These are phyloP conservation scores for Octopus sinensis DNA, from an alignment of 1,140 invertebrate species.

Conservation along the genomic window DNA sequence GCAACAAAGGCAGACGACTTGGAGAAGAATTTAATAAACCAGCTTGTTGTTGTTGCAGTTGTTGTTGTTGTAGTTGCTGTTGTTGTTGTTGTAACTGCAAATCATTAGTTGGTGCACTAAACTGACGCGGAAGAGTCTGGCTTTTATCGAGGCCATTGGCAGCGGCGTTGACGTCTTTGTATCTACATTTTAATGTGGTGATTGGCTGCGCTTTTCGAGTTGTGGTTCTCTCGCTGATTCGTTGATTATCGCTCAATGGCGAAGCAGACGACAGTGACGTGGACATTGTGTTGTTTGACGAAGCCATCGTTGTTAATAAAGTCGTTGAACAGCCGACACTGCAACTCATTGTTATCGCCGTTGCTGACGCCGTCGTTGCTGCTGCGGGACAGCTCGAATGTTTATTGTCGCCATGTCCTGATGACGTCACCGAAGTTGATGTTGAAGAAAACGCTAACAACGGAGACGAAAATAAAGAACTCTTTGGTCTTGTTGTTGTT, in stretches of 20 bases:
- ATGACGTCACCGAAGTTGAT: background rate
- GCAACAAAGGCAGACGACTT: slow-evolving; percentile 29
- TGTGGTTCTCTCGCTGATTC: background rate
- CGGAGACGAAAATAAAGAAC: background rate
- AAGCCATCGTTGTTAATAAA: background rate
- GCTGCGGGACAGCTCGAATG: background rate
- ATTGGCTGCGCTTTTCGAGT: slow-evolving; percentile 47
- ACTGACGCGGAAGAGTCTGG: slow-evolving; percentile 33
- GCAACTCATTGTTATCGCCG: no score
- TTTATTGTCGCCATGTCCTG: background rate
- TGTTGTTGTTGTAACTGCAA: background rate
- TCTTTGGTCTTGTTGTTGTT: background rate
- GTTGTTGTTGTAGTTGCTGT: background rate
- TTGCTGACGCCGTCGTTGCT: background rate
- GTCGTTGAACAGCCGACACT: background rate
- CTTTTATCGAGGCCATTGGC: slow-evolving; percentile 25
- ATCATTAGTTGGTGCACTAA: slow-evolving; percentile 1
- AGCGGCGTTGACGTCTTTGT: slow-evolving; percentile 21
- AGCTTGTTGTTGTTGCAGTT: slow-evolving; percentile 8
- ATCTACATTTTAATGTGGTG: slow-evolving; percentile 45
- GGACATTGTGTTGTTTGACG: background rate
- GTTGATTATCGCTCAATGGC: background rate
- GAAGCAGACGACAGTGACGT: background rate
- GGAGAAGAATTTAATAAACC: slow-evolving; percentile 24
- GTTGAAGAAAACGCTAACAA: background rate